Conservation (phyloP, 2,113 vertebrate species). For the Mustelus asterias region DNA sequence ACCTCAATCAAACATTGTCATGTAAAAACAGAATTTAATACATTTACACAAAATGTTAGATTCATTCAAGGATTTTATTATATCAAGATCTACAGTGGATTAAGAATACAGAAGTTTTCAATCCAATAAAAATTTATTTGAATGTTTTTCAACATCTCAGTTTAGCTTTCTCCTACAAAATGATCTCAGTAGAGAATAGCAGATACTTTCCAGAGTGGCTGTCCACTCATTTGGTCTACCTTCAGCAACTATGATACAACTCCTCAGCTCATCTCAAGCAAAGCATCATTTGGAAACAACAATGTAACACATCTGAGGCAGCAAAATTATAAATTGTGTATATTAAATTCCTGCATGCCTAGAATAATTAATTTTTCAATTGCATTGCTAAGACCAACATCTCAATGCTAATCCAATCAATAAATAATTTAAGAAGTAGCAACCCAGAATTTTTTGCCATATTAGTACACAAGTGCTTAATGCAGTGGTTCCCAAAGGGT, state of each 20-base stretch:
- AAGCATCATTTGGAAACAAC: not conserved
- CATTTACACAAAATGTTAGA: not conserved
- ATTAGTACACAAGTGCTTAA: too few relatives aligned
- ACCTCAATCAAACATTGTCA: not conserved
- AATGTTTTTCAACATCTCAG: not conserved
- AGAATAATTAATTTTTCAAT: not conserved
- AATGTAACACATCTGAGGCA: not conserved
- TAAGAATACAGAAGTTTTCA: not conserved
- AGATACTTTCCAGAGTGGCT: slow-evolving; percentile 47
- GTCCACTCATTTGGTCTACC: too few relatives aligned
- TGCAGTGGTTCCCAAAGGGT: too few relatives aligned
- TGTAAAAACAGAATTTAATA: not conserved
- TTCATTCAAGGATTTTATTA: too few relatives aligned
- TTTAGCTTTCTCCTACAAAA: not conserved
- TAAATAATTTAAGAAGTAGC: not conserved
- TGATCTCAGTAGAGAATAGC: slow-evolving; percentile 53
- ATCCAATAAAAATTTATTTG: not conserved
- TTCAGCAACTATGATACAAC: not conserved
- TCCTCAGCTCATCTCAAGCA: not conserved
- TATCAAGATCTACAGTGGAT: slow-evolving; percentile 36
- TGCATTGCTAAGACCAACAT: not conserved
- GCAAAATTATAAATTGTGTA: not conserved
- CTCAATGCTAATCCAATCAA: not conserved
- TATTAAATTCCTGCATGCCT: not conserved
- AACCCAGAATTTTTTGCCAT: too few relatives aligned